Percentiles rank a stretch among this genome's conserved stretches.
phyloP scores from a whole-genome alignment of 2,888 invertebrate species.

The Nezara viridula region DNA sequence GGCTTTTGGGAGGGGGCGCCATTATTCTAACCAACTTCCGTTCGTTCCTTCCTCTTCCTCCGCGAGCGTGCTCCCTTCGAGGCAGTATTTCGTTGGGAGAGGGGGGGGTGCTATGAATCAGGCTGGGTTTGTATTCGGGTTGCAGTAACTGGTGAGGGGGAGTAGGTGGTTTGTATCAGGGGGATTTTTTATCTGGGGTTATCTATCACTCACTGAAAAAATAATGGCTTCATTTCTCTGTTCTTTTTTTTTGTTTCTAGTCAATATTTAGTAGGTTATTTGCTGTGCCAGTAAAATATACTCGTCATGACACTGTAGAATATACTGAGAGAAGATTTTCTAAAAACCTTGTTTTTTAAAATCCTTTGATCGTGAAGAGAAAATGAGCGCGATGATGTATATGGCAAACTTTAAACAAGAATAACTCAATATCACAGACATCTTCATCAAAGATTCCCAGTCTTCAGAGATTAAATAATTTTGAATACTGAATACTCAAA shows the following conservation, averaged over 20 bases:
- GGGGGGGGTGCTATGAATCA: neutral
- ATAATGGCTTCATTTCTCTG: neutral
- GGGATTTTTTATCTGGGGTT: constrained; percentile 7
- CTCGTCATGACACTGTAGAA: no score
- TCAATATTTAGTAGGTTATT: neutral
- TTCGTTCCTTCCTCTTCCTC: constrained; percentile 27
- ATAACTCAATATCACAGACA: no score
- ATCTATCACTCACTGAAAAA: neutral
- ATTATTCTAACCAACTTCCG: constrained; percentile 32
- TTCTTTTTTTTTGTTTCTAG: neutral
- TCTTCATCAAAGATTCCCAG: no score
- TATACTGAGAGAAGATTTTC: no score
- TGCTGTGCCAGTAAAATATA: no score
- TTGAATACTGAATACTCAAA: no score
- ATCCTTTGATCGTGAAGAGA: no score
- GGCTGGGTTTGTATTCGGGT: neutral
- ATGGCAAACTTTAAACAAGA: no score
- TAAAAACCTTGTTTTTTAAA: no score
- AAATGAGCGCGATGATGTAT: no score
- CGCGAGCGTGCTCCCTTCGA: neutral
- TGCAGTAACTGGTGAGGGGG: neutral
- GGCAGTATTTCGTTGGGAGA: constrained; percentile 1
- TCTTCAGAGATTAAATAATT: no score
- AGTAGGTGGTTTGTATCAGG: neutral
- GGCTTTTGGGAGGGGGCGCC: neutral